phyloP scores from a whole-genome alignment of 2,797 vertebrate genomes.

The Acanthornis magna region DNA sequence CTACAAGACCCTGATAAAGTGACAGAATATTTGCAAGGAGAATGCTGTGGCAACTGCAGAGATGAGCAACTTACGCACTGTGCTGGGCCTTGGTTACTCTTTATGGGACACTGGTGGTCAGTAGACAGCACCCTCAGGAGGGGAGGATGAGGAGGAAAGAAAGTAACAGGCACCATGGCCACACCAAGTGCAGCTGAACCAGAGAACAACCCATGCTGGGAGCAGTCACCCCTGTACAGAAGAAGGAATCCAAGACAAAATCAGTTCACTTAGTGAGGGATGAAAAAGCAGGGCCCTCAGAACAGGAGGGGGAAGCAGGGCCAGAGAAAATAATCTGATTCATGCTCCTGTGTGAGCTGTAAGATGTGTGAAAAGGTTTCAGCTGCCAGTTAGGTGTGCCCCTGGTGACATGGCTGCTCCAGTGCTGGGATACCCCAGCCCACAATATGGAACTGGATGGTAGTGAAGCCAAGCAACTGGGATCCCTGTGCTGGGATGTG shows the following conservation, averaged over 20 bases:
- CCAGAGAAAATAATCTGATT: not conserved
- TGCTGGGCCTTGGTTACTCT: not conserved
- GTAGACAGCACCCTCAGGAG: not conserved
- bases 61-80: not conserved
- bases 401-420: not conserved
- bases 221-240: not conserved
- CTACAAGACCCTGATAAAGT: not conserved
- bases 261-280: not conserved
- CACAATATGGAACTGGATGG: not conserved
- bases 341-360: not conserved
- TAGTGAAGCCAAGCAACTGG: not conserved
- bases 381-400: accelerated
- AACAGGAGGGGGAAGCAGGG: not conserved
- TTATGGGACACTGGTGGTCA: not conserved
- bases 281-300: not conserved
- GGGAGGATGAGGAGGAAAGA: not conserved
- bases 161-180: not conserved
- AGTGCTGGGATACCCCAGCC: not conserved
- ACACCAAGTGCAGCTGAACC: not conserved
- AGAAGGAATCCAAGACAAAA: not conserved
- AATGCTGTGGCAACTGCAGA: not conserved
- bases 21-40: not conserved
- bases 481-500: not conserved
- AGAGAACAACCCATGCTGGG: not conserved
- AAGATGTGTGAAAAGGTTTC: not conserved